phyloP scores from a whole-genome alignment of 2,888 invertebrate species.

The Apodemia zela region DNA sequence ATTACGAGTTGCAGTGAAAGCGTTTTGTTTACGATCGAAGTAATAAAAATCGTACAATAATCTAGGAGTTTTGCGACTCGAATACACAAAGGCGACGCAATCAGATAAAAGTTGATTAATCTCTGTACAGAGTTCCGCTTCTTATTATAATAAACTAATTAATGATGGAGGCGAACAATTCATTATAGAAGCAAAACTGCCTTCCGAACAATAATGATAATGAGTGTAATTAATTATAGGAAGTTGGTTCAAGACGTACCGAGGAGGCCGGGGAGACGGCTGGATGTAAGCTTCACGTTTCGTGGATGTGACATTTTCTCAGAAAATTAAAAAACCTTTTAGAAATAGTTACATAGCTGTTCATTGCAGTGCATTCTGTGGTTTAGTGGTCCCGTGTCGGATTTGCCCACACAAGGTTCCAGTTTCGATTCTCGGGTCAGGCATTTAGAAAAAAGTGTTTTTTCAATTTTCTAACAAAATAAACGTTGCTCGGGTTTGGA shows the following conservation, averaged over 20 bases:
- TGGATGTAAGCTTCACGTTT: not conserved
- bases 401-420: too few species aligned
- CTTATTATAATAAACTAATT: conserved; percentile 81
- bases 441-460: too few species aligned
- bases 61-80: conserved; percentile 32
- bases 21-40: not conserved
- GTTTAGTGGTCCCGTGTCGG: too few species aligned
- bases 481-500: too few species aligned
- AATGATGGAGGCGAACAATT: conserved; percentile 78
- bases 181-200: conserved; percentile 80
- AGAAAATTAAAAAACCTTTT: too few species aligned
- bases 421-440: too few species aligned
- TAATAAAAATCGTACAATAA: conserved; percentile 21
- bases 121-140: conserved; percentile 67
- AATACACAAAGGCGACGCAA: conserved; percentile 56
- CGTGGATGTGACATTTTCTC: conserved; percentile 40
- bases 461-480: too few species aligned
- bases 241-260: conserved; percentile 76
- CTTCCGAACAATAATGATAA: conserved; percentile 80
- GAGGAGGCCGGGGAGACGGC: conserved; percentile 47
- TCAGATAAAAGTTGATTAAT: conserved; percentile 79
- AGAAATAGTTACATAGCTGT: too few species aligned
- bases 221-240: conserved; percentile 80
- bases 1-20: too few species aligned
- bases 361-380: too few species aligned